Conservation (phyloP, 2,113 vertebrate species). For the Paracanthobrama guichenoti region DNA sequence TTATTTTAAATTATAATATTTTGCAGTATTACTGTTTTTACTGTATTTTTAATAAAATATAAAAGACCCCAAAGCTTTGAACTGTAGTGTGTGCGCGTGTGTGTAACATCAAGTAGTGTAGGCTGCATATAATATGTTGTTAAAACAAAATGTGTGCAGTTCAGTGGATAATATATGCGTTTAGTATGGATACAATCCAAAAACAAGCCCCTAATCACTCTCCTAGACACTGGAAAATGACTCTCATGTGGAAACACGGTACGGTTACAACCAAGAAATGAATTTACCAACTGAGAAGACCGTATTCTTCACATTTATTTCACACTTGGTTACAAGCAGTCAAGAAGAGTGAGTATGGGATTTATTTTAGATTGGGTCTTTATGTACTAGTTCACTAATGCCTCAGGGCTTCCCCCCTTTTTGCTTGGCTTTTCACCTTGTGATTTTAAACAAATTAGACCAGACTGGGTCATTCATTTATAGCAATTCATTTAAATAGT, state of each 20-base stretch:
- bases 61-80: background rate
- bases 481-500: background rate
- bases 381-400: background rate
- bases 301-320: background rate
- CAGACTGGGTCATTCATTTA: background rate
- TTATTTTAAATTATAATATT: background rate
- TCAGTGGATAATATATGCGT: background rate
- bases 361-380: background rate
- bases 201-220: background rate
- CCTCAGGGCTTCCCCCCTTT: constrained; percentile 6
- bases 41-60: too few relatives aligned
- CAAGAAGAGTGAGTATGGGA: background rate
- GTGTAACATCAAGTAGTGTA: too few relatives aligned
- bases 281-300: background rate
- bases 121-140: background rate
- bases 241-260: background rate
- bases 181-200: background rate
- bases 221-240: background rate
- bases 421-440: background rate
- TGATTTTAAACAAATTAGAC: background rate
- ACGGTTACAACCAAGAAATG: background rate
- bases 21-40: background rate
- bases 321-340: background rate
- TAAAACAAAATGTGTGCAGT: background rate
- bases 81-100: background rate